Percentiles rank a stretch among this genome's conserved stretches.
Conservation (phyloP, 2,888 invertebrate species). For the Nomada fabriciana region DNA sequence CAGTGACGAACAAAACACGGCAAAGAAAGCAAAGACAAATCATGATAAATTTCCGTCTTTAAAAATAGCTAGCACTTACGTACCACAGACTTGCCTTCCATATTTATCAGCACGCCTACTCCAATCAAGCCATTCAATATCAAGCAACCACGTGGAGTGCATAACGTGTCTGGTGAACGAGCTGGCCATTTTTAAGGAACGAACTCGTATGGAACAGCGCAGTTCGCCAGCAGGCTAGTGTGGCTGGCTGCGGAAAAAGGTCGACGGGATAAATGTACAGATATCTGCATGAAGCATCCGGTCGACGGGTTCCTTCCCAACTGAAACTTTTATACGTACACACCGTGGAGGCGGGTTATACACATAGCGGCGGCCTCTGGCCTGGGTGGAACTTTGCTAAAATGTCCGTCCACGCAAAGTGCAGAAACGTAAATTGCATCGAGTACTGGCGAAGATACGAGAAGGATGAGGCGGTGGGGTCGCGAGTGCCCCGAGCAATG, state of each 20-base stretch:
- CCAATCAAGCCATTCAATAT: conserved; percentile 14
- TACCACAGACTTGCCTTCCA: neutral
- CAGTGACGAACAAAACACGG: neutral
- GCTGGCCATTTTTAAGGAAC: conserved; percentile 20
- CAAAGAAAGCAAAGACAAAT: neutral
- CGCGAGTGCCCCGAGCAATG: conserved; percentile 31
- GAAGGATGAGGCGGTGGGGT: conserved; percentile 33
- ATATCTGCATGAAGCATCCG: conserved; percentile 59
- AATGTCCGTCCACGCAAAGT: conserved; percentile 72
- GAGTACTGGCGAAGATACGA: conserved; percentile 64
- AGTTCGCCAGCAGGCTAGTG: neutral
- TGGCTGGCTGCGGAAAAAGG: conserved; percentile 15
- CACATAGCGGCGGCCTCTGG: conserved; percentile 42
- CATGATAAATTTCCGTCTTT: neutral
- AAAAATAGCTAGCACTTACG: neutral
- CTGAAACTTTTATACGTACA: conserved; percentile 71
- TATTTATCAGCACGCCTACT: conserved; percentile 2
- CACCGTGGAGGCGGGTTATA: conserved; percentile 28
- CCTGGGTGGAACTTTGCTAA: conserved; percentile 68
- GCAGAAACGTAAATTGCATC: conserved; percentile 73
- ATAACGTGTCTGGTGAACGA: neutral
- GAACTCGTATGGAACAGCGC: conserved; percentile 17
- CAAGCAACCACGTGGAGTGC: too few species aligned
- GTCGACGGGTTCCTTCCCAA: conserved; percentile 28
- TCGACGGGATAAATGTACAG: conserved; percentile 50